phyloP scores from a whole-genome alignment of 2,797 vertebrate species.

The Hyperoplus immaculatus region DNA sequence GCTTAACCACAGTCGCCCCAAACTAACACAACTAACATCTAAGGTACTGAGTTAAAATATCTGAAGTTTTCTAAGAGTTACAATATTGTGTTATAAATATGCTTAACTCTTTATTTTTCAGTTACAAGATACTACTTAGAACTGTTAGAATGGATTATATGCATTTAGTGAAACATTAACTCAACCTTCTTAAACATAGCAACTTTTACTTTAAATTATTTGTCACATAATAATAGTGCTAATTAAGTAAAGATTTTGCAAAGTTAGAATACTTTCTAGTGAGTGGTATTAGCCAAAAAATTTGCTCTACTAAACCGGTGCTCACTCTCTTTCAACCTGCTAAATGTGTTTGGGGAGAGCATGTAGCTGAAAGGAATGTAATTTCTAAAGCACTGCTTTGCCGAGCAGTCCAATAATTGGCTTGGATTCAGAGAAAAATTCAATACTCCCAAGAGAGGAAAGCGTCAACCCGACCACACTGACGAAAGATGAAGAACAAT shows the following conservation, averaged over 20 bases:
- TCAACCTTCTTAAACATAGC: neutral
- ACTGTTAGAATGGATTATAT: too few relatives aligned
- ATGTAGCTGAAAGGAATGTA: slow-evolving; percentile 33
- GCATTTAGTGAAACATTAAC: neutral
- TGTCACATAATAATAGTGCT: neutral
- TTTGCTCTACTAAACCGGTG: neutral
- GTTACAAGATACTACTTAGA: neutral
- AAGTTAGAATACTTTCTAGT: neutral
- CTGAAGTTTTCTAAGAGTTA: neutral
- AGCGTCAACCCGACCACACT: slow-evolving; percentile 30
- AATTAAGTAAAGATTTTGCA: neutral
- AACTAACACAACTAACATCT: neutral
- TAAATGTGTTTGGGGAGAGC: slow-evolving; percentile 4
- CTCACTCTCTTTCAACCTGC: slow-evolving; percentile 16
- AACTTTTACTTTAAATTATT: neutral
- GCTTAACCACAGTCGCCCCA: too few relatives aligned
- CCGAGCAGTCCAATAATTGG: slow-evolving; percentile 57
- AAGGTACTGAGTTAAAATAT: neutral
- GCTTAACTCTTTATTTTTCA: neutral
- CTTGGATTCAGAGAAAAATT: slow-evolving; percentile 44
- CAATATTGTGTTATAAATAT: too few relatives aligned
- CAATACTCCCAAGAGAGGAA: slow-evolving; percentile 32
- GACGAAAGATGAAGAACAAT: slow-evolving; percentile 38
- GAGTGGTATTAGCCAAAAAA: neutral
- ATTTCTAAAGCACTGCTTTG: slow-evolving; percentile 31